Conservation (phyloP, 2,888 invertebrate species). For the Eretmocerus hayati region DNA sequence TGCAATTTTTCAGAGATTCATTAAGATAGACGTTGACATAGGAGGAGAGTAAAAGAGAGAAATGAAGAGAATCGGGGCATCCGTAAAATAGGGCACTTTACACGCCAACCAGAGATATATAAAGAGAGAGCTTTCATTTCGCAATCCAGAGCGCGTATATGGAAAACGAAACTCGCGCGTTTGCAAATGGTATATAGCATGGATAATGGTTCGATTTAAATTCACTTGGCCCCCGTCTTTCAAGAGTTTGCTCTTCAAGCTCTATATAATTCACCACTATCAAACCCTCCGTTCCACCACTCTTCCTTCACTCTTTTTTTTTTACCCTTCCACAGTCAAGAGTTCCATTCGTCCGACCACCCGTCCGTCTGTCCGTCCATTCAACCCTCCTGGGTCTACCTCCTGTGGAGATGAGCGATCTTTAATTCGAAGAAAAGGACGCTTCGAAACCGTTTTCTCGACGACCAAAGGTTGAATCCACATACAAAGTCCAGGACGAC, state of each 20-base stretch:
- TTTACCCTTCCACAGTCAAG: neutral
- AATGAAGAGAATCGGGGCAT: neutral
- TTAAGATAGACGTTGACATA: constrained; percentile 1
- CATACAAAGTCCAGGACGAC: too few relatives aligned
- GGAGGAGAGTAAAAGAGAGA: neutral
- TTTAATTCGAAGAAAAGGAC: constrained; percentile 9
- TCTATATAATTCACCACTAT: neutral
- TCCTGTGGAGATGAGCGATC: constrained; percentile 11
- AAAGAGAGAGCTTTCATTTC: constrained; percentile 16
- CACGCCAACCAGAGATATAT: too few relatives aligned
- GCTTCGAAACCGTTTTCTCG: too few relatives aligned
- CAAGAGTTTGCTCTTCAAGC: constrained; percentile 10
- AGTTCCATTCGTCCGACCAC: constrained; percentile 4
- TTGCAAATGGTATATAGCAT: too few relatives aligned
- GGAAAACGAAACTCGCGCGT: neutral
- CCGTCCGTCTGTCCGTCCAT: too few relatives aligned
- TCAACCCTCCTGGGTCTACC: too few relatives aligned
- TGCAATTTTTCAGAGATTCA: constrained; percentile 7
- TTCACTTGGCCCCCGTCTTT: constrained; percentile 20
- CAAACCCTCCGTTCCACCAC: neutral
- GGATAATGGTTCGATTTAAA: constrained; percentile 23
- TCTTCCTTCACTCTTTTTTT: too few relatives aligned
- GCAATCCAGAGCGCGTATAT: constrained; percentile 10
- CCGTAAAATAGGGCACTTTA: constrained; percentile 10
- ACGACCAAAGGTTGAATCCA: too few relatives aligned